Conservation (phyloP, 1,140 invertebrate genomes). For the Bicyclus anynana region DNA sequence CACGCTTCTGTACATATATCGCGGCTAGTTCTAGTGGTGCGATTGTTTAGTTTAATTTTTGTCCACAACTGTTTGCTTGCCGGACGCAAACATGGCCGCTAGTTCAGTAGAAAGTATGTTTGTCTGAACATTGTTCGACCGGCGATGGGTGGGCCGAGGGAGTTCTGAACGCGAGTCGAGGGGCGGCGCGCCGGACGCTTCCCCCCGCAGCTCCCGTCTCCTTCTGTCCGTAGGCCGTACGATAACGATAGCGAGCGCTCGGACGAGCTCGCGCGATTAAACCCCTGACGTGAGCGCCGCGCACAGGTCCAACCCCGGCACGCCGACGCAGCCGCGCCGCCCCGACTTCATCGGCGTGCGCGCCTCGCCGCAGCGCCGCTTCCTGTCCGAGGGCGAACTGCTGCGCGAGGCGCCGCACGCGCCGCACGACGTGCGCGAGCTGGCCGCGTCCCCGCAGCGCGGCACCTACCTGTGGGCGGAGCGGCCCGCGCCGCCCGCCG, state of each 20-base stretch:
- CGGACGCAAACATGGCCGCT: too few species aligned
- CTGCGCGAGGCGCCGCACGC: slow-evolving; percentile 84
- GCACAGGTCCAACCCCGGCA: slow-evolving; percentile 91
- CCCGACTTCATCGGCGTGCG: slow-evolving; percentile 90
- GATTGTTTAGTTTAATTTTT: not conserved
- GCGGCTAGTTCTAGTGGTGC: not conserved
- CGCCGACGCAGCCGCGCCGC: slow-evolving; percentile 89
- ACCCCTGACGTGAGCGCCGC: slow-evolving; percentile 71
- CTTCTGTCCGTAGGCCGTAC: slow-evolving; percentile 75
- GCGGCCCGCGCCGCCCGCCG: slow-evolving; percentile 40
- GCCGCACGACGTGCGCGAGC: slow-evolving; percentile 89
- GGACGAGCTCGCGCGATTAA: slow-evolving; percentile 73
- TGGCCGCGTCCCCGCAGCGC: slow-evolving; percentile 81
- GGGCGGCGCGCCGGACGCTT: slow-evolving; percentile 60
- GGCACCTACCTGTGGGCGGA: slow-evolving; percentile 78
- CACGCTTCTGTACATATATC: not conserved
- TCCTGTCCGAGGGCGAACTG: slow-evolving; percentile 90
- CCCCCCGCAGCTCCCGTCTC: slow-evolving; percentile 71
- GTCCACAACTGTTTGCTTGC: not conserved
- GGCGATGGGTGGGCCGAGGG: not conserved
- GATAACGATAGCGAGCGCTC: slow-evolving; percentile 72
- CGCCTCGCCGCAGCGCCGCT: slow-evolving; percentile 85
- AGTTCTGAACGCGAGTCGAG: slow-evolving; percentile 52
- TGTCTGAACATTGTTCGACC: slow-evolving; percentile 18
- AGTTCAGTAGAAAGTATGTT: not conserved